A percentile compares a stretch with the other conserved stretches of the same genome.
Conservation (phyloP, 2,888 invertebrate species). For the Sialis lutaria region DNA sequence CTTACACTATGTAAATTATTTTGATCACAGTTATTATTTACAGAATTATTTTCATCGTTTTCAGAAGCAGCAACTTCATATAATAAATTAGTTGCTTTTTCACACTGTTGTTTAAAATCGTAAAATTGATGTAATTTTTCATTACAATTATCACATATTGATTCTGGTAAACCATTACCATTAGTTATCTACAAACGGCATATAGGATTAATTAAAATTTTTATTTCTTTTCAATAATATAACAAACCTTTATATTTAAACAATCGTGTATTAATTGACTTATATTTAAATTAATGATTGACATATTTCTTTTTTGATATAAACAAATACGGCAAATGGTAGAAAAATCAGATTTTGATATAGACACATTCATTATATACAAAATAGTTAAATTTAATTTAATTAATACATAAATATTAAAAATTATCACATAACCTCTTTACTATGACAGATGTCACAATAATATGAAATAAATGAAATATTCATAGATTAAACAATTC, state of each 20-base stretch:
- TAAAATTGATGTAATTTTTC: background rate
- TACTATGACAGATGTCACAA: too few relatives aligned
- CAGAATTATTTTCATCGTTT: background rate
- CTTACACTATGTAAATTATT: too few relatives aligned
- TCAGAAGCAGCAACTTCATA: background rate
- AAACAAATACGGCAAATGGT: conserved; percentile 1
- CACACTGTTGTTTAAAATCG: conserved; percentile 1
- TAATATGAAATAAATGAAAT: too few relatives aligned
- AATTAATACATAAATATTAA: too few relatives aligned
- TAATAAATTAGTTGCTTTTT: background rate
- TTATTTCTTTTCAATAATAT: background rate
- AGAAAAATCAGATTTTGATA: background rate
- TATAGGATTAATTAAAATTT: background rate
- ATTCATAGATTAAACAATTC: too few relatives aligned
- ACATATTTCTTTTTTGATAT: background rate
- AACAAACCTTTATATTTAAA: background rate
- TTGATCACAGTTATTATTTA: too few relatives aligned
- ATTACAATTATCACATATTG: conserved; percentile 1
- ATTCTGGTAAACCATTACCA: background rate
- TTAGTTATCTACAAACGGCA: background rate
- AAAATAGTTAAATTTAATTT: too few relatives aligned
- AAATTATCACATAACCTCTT: too few relatives aligned
- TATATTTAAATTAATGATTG: background rate
- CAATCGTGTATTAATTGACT: background rate
- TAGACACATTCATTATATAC: too few relatives aligned